A percentile compares a stretch with the other conserved stretches of the same genome.
These are phyloP conservation scores for Caenorhabditis tropicalis DNA, from an alignment of 1,140 invertebrate genomes.

Conservation along the genomic window DNA sequence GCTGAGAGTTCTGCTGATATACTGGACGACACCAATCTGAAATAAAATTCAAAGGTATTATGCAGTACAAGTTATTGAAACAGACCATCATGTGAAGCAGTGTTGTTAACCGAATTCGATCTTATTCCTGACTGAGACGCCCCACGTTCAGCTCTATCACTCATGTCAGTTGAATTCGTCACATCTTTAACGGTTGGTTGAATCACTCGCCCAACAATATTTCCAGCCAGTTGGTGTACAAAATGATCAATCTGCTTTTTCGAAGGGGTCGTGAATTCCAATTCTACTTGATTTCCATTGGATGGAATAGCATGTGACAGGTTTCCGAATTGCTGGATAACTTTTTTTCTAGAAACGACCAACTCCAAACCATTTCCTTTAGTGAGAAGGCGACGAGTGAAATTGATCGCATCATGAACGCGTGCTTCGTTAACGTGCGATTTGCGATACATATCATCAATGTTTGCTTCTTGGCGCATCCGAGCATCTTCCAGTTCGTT, in stretches of 20 bases:
- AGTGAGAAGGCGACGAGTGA: constrained; percentile 52
- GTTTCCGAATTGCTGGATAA: constrained; percentile 55
- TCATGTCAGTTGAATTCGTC: background rate
- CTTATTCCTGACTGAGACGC: background rate
- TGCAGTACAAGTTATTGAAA: background rate
- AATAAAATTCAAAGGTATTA: background rate
- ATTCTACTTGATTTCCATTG: constrained; percentile 48
- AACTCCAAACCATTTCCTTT: constrained; percentile 54
- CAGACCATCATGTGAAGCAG: constrained; percentile 3
- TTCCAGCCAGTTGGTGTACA: constrained; percentile 43
- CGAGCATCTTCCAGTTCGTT: constrained; percentile 52
- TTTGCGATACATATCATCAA: constrained; percentile 55
- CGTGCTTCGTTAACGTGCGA: constrained; percentile 52
- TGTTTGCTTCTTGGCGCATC: constrained; percentile 31
- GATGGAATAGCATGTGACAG: constrained; percentile 55
- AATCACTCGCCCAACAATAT: constrained; percentile 30
- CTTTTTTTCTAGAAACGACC: constrained; percentile 55
- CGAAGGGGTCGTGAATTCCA: constrained; percentile 44
- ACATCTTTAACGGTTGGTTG: constrained; percentile 38
- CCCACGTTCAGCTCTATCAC: background rate
- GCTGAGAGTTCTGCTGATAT: constrained; percentile 4
- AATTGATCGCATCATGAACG: constrained; percentile 58
- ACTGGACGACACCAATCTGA: constrained; percentile 21
- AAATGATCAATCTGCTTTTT: constrained; percentile 50
- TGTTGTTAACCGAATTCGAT: background rate